phyloP scores from a whole-genome alignment of 2,888 invertebrate genomes.

The Dynastes hyllus region DNA sequence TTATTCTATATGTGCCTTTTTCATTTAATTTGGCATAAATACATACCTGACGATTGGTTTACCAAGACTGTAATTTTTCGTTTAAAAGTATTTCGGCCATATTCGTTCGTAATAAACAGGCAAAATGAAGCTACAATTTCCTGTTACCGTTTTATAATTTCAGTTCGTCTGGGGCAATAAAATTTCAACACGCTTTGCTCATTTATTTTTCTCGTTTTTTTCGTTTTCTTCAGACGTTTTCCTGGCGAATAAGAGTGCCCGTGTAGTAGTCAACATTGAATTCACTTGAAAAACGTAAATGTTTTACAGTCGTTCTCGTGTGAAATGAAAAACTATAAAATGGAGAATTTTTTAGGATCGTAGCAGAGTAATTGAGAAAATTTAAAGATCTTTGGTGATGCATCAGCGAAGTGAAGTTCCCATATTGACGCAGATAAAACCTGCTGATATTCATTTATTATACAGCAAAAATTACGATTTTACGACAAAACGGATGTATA shows the following conservation, averaged over 20 bases:
- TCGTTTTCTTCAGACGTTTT: constrained; percentile 1
- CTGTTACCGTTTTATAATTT: constrained; percentile 31
- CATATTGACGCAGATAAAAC: not conserved
- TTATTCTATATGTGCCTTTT: no score
- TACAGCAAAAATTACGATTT: no score
- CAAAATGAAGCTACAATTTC: constrained; percentile 25
- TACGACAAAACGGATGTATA: no score
- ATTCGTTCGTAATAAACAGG: constrained; percentile 22
- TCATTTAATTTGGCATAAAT: no score
- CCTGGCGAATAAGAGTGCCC: not conserved
- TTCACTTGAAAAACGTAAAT: not conserved
- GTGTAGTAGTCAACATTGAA: not conserved
- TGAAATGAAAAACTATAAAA: constrained; percentile 4
- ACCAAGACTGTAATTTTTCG: no score
- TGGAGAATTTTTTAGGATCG: not conserved
- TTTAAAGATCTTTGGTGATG: not conserved
- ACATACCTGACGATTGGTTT: no score
- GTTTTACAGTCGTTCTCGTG: constrained; percentile 1
- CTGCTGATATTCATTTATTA: no score
- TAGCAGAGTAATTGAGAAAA: constrained; percentile 7
- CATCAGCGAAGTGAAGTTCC: not conserved
- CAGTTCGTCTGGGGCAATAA: constrained; percentile 25
- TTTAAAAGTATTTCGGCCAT: no score
- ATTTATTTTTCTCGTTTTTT: constrained; percentile 23
- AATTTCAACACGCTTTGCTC: constrained; percentile 26